Conservation (phyloP, 2,113 vertebrate species). For the Hippocampus abdominalis region DNA sequence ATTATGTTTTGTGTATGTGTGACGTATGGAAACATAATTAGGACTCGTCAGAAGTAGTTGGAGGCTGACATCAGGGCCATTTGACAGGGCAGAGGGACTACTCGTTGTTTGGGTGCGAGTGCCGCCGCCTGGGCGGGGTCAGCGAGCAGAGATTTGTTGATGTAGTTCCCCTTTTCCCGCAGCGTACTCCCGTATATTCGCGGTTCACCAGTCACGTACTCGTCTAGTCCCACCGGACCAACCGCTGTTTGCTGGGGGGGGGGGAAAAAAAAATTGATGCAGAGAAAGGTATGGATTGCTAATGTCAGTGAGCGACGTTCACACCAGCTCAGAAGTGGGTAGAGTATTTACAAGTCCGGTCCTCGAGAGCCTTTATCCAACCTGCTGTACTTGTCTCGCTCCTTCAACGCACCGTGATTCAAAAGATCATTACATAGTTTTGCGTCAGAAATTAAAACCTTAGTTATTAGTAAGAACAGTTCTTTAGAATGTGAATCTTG, state of each 20-base stretch:
- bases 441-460: too few relatives aligned
- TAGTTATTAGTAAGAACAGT: too few relatives aligned
- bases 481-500: too few relatives aligned
- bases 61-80: neutral
- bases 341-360: neutral
- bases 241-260: neutral
- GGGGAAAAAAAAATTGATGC: neutral
- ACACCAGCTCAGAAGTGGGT: too few relatives aligned
- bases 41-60: neutral
- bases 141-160: neutral
- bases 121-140: conserved; percentile 26
- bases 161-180: neutral
- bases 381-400: too few relatives aligned
- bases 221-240: neutral
- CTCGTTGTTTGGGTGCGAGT: conserved; percentile 36
- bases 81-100: conserved; percentile 41
- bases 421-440: too few relatives aligned
- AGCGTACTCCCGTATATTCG: neutral
- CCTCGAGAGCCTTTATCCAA: too few relatives aligned
- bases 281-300: neutral
- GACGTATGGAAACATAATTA: neutral
- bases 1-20: neutral
- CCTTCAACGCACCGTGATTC: too few relatives aligned
- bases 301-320: neutral
- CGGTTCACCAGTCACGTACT: neutral